Conservation (phyloP, 2,888 invertebrate species). For the Diogma glabrata region DNA sequence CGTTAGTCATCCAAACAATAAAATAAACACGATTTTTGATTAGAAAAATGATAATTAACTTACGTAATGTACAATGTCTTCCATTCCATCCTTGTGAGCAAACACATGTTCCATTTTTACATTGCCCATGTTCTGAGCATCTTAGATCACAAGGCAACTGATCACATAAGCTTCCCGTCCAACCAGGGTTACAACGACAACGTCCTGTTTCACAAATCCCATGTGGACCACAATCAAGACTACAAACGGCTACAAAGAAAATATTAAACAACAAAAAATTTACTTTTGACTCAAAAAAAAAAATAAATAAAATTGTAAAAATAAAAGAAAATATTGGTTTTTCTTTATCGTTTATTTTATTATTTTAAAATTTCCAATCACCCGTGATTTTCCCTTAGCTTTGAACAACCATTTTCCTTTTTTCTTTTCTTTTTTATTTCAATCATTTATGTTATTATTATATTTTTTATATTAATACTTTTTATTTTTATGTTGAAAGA, state of each 20-base stretch:
- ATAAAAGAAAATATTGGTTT: background rate
- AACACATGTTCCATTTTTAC: constrained; percentile 94
- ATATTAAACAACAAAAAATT: background rate
- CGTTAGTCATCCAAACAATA: background rate
- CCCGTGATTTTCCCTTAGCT: background rate
- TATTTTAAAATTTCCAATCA: constrained; percentile 1
- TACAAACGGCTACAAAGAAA: constrained; percentile 62
- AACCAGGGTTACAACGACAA: constrained; percentile 84
- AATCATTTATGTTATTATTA: constrained; percentile 1
- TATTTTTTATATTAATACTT: too few relatives aligned
- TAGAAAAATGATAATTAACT: constrained; percentile 36
- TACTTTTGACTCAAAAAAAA: background rate
- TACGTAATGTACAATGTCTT: constrained; percentile 91
- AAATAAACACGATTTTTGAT: background rate
- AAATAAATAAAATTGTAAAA: too few relatives aligned
- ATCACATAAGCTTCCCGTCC: constrained; percentile 88
- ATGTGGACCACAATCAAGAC: constrained; percentile 84
- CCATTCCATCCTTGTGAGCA: constrained; percentile 99
- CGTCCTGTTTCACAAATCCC: constrained; percentile 88
- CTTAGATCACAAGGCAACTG: constrained; percentile 82
- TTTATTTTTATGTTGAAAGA: too few relatives aligned
- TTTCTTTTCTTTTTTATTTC: background rate
- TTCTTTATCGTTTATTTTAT: background rate
- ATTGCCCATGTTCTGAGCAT: constrained; percentile 92
- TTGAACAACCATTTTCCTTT: background rate